Evolutionary conservation across 2,113 vertebrate species (phyloP).

Genomic region (Lepisosteus osseus): DNA sequence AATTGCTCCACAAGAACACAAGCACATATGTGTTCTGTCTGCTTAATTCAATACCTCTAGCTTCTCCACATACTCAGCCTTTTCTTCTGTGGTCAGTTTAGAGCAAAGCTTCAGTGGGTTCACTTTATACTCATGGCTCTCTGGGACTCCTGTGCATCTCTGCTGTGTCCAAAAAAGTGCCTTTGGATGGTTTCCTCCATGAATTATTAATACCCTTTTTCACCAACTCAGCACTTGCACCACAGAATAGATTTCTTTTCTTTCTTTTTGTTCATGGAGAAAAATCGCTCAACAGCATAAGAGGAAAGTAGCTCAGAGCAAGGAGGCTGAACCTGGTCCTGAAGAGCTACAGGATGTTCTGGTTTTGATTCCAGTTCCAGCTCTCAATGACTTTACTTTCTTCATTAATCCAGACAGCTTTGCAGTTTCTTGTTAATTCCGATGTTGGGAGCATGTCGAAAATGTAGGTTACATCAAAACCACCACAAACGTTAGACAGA

Average conservation of each 20-base stretch:
- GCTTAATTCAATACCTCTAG: no score
- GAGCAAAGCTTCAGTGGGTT: slow-evolving; percentile 2
- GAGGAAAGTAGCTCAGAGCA: neutral
- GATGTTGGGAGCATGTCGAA: no score
- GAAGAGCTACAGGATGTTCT: neutral
- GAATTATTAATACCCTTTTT: slow-evolving; percentile 34
- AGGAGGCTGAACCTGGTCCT: neutral
- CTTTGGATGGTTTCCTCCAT: slow-evolving; percentile 25
- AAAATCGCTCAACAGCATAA: slow-evolving; percentile 17
- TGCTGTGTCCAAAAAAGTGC: slow-evolving; percentile 19
- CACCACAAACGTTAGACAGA: no score
- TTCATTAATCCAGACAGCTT: no score
- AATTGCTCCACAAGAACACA: no score
- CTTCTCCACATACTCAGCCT: slow-evolving; percentile 17
- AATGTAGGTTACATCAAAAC: no score
- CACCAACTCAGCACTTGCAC: slow-evolving; percentile 34
- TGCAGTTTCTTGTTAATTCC: no score
- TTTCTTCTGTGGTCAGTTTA: slow-evolving; percentile 24
- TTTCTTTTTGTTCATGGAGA: slow-evolving; percentile 6
- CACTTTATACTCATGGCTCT: slow-evolving; percentile 15
- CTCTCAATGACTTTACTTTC: no score
- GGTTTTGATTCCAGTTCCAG: no score
- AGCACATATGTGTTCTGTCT: no score
- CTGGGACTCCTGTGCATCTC: slow-evolving; percentile 23
- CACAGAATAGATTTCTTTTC: slow-evolving; percentile 15